Conservation (phyloP, 2,113 vertebrate species). For the Astatotilapia flaviijosephi region DNA sequence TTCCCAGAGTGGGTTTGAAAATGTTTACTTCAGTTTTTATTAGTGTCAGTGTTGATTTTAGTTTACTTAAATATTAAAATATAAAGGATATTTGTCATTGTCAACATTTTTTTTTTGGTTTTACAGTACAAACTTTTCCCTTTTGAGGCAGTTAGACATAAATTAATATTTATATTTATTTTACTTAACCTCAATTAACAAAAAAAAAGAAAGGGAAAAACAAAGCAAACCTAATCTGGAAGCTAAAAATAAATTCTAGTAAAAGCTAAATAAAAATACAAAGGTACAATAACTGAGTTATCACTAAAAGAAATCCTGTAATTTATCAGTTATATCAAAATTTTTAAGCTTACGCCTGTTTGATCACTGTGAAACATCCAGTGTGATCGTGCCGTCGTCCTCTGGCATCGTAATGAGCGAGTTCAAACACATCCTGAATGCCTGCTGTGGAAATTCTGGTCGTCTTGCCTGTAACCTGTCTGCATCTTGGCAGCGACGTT, state of each 20-base stretch:
- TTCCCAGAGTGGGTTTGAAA: neutral
- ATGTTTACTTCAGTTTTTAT: neutral
- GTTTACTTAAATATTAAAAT: neutral
- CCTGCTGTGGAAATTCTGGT: neutral
- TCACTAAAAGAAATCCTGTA: neutral
- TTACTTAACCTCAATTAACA: neutral
- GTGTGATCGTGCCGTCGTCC: neutral
- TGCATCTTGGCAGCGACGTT: neutral
- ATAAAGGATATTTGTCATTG: neutral
- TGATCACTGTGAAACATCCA: neutral
- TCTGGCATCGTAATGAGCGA: neutral
- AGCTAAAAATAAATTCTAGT: neutral
- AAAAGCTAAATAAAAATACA: neutral
- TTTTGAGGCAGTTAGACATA: neutral
- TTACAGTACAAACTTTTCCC: accelerated
- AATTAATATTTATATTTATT: neutral
- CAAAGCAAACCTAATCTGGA: neutral
- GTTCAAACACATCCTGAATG: neutral
- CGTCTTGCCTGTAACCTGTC: neutral
- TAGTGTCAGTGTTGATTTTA: neutral
- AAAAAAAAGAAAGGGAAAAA: neutral
- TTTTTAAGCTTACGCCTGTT: accelerated
- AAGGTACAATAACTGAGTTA: neutral
- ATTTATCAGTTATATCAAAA: neutral
- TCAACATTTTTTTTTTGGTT: neutral